Evolutionary conservation across 2,113 vertebrate species (phyloP), one percentile per base, ranked within the genome.

Genomic region (Tragelaphus scriptus): DNA sequence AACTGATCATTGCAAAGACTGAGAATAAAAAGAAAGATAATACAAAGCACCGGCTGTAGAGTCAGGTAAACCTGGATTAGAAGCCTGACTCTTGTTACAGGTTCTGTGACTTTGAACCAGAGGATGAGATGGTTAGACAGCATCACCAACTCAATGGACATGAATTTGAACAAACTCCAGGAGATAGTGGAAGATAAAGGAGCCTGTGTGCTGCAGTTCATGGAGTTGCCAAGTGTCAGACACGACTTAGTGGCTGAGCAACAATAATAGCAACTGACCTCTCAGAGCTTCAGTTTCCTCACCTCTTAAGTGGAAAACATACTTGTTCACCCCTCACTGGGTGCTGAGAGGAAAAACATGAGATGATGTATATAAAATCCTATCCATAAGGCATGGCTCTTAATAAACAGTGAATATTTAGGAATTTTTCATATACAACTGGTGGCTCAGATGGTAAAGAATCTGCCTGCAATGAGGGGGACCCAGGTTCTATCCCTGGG

Each of bases 21-120:
- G 79, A 97, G 94, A 95, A 85, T 51, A 11, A 96, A 95, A 85
- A 94, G 56, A 58, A 90, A 85, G 12, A 49, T 51, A 44, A 85
- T 58, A 40, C 21, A 55, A 28, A 56, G 23, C 15, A 59, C 32
- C 28, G 61, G 19, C 5, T 23, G 2, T 44, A 28, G 11, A 84
- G 16, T 86, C 23, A 88, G 55, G 51, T 28, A 91, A 55, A 58
- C 4, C 7, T 75, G 47, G 5, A 51, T 87, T 71, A 68, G 86
- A 84, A 82, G 32, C 8, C 7, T 53, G 5, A 40, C 26, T 49
- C 13, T 80, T 81, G 7, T 26, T 10, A 7, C 23, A 3, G 53
- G 7, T 79, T 82, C 13, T 80, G 28, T 55, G n/a, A 7, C 23
- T 90, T 85, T 16, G 7, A 47, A 15, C 23, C 40, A 89, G 21